Base-by-base conservation (phyloP, 2,888 invertebrate species). In the Calliphora vomitoria region DNA sequence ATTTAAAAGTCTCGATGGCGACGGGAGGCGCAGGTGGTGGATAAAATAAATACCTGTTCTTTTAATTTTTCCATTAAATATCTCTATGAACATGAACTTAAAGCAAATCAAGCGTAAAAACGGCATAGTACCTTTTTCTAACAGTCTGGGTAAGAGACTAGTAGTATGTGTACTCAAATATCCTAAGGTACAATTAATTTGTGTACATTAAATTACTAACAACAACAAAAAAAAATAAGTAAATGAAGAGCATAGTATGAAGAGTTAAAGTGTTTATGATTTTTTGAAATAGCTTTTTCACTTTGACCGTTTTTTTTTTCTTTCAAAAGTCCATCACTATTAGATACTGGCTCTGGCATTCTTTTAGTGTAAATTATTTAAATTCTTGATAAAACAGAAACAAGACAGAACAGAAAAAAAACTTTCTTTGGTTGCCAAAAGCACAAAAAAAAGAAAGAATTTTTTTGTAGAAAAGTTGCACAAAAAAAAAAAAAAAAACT, bases 301-400 rank as follows among this genome's bases (percentile, higher is more conserved):
- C 68, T 79, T 79, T 86, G 78, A 79, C 60, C 82, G 47, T 38
- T 62, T 79, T 53, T 62, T 79, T 44, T 79, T 53, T 62, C 75
- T 44, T 62, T 47, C 3, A 41, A 80, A 47, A 31, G 72, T 68
- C 55, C 72, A 78, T 74, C 62, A 53, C 66, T 58, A 75, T 68
- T 50, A 60, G 74, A 8, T 64, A 79, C 75, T 55, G n/a, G 3
- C 20, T 5, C 25, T 47, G 47, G 31, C 25, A 47, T n/a, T 41
- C 44, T 82, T 82, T 71, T 18, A 35, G 44, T 66, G 66, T 71
- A 87, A 87, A 87, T 85, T 74, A 82, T 79, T 82, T 64, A 82
- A 82, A 85, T 79, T 64, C 81, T 78, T 81, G 55, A 38, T 5
- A 15, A 81, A 6, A 69, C 35, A 20, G 20, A 18, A 44, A 25